Evolutionary conservation across 2,113 vertebrate genomes (phyloP).

Genomic region (Pontoporia blainvillei): DNA sequence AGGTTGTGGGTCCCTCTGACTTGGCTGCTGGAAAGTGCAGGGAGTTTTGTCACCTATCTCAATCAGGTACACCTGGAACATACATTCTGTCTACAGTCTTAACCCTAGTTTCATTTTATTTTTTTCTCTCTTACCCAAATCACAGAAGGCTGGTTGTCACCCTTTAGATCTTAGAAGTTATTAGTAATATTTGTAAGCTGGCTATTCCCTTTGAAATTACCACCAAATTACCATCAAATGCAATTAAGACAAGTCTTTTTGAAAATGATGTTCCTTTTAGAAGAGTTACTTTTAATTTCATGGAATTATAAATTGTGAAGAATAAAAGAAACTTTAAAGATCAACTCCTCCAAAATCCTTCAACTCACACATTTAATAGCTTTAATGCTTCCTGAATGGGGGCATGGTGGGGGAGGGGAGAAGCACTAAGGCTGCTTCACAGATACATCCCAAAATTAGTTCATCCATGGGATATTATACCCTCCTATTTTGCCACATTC

Average conservation of each 20-base stretch:
- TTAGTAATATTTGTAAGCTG: slow-evolving; percentile 19
- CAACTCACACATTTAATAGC: background rate
- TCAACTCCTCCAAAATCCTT: background rate
- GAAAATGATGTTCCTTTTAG: slow-evolving; percentile 1
- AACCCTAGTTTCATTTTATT: background rate
- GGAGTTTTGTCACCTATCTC: background rate
- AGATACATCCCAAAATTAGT: background rate
- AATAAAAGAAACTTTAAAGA: background rate
- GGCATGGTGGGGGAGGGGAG: accelerated
- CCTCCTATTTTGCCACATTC: background rate
- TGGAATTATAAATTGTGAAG: background rate
- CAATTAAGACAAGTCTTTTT: slow-evolving; percentile 28
- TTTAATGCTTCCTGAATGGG: background rate
- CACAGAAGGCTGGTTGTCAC: background rate
- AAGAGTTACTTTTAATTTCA: slow-evolving; percentile 18
- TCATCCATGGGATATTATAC: background rate
- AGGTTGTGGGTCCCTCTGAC: background rate
- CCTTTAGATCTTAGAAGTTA: slow-evolving; percentile 42
- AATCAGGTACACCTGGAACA: background rate
- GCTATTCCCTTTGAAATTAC: background rate
- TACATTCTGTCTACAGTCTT: background rate
- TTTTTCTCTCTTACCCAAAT: background rate
- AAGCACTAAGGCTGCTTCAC: background rate
- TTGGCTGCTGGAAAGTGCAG: background rate
- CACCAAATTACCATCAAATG: background rate